phyloP scores from a whole-genome alignment of 2,888 invertebrate species.

The Lissocephala sabroskyi region DNA sequence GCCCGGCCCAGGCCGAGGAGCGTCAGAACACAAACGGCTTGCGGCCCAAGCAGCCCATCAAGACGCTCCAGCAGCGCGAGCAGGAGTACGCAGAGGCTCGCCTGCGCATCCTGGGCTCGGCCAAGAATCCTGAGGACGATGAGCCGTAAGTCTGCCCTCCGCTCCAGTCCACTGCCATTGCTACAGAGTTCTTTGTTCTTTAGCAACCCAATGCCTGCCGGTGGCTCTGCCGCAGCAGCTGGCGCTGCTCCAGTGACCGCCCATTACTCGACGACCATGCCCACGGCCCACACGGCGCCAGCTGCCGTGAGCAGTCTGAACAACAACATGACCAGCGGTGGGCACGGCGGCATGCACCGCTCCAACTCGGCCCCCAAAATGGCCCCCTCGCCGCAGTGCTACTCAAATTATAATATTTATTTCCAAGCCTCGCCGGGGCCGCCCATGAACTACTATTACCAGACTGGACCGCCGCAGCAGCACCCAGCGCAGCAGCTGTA shows the following conservation, averaged over 20 bases:
- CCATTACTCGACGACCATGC: too few relatives aligned
- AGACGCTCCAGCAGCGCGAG: conserved; percentile 90
- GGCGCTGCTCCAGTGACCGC: too few relatives aligned
- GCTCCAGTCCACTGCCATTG: too few relatives aligned
- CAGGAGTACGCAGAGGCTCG: conserved; percentile 95
- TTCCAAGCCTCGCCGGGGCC: conserved; percentile 30
- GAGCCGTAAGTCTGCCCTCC: conserved; percentile 72
- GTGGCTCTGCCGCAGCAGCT: too few relatives aligned
- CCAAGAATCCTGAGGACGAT: conserved; percentile 84
- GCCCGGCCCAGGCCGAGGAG: conserved; percentile 78
- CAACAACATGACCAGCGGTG: conserved; percentile 24
- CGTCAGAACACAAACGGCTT: conserved; percentile 76
- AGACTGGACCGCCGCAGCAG: conserved; percentile 24
- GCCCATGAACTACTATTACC: conserved; percentile 42
- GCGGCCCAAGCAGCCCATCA: conserved; percentile 83
- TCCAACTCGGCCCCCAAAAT: conserved; percentile 55
- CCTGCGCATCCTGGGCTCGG: conserved; percentile 90
- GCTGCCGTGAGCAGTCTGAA: too few relatives aligned
- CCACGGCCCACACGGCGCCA: conserved; percentile 13
- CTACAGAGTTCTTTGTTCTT: too few relatives aligned
- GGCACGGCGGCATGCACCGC: conserved; percentile 43
- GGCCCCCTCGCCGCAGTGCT: conserved; percentile 37
- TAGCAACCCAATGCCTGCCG: too few relatives aligned
- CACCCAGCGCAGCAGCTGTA: conserved; percentile 24
- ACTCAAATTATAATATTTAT: conserved; percentile 45